Conservation (phyloP, 2,888 invertebrate genomes). For the Leucoma salicis region DNA sequence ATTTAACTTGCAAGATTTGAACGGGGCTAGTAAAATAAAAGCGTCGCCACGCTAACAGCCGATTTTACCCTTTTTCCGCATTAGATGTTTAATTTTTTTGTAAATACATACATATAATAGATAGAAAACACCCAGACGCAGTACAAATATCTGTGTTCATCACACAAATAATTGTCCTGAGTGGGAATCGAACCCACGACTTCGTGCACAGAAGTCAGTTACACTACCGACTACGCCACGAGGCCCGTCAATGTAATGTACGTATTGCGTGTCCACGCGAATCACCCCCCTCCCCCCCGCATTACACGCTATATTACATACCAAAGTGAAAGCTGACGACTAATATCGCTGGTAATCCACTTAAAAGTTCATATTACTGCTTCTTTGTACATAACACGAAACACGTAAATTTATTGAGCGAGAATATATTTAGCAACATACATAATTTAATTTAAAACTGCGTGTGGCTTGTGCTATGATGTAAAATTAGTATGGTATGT, state of each 20-base stretch:
- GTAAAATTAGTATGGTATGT: background rate
- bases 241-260: conserved; percentile 3
- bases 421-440: conserved; percentile 21
- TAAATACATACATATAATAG: no score
- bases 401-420: conserved; percentile 40
- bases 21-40: no score
- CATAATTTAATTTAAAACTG: conserved; percentile 29
- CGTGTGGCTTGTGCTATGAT: background rate
- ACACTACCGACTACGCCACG: no score
- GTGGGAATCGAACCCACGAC: no score
- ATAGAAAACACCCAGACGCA: no score
- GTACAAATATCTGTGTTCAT: no score
- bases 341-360: conserved; percentile 65
- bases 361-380: conserved; percentile 55
- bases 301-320: conserved; percentile 53
- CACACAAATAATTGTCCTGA: no score
- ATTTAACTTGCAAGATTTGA: no score
- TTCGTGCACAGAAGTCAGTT: no score
- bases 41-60: no score
- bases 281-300: conserved; percentile 60
- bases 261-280: conserved; percentile 59
- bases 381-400: conserved; percentile 24
- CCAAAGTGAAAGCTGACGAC: conserved; percentile 56
- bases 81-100: no score
- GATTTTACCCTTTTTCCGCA: no score